Evolutionary conservation across 1,140 invertebrate species (phyloP).

Genomic region (Philopotamus ludificatus): DNA sequence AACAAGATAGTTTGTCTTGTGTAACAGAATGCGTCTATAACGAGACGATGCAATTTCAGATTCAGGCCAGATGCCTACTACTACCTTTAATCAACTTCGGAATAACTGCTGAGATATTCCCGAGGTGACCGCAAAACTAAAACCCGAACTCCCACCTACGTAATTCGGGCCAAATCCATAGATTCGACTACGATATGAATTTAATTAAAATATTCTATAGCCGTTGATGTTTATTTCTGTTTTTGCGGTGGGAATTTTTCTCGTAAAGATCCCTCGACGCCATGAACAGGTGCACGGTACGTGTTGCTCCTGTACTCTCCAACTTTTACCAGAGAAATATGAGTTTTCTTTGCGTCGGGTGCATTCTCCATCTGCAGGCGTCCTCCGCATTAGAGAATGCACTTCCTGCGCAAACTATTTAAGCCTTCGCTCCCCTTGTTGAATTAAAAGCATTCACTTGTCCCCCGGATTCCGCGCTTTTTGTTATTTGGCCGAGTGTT

Average conservation of each 20-base stretch:
- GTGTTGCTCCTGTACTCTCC: neutral
- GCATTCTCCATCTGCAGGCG: neutral
- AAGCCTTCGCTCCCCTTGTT: constrained; percentile 15
- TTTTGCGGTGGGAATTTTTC: too few species aligned
- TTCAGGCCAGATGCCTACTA: neutral
- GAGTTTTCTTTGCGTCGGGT: neutral
- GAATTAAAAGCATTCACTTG: constrained; percentile 32
- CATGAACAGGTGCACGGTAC: neutral
- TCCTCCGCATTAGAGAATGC: neutral
- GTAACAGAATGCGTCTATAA: constrained; percentile 16
- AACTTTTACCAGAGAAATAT: neutral
- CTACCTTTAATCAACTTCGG: too few species aligned
- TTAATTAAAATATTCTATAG: too few species aligned
- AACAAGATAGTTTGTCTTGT: constrained; percentile 17
- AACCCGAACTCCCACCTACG: too few species aligned
- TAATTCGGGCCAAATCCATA: too few species aligned
- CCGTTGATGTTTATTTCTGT: too few species aligned
- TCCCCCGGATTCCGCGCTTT: constrained; percentile 16
- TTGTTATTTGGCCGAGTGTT: constrained; percentile 15
- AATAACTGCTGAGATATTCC: too few species aligned
- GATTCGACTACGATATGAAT: too few species aligned
- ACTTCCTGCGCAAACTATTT: neutral
- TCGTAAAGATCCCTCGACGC: too few species aligned
- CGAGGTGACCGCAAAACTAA: too few species aligned
- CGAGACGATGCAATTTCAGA: constrained; percentile 10